Base-by-base conservation (phyloP, 2,797 vertebrate species). In the Philypnodon macrostomus region DNA sequence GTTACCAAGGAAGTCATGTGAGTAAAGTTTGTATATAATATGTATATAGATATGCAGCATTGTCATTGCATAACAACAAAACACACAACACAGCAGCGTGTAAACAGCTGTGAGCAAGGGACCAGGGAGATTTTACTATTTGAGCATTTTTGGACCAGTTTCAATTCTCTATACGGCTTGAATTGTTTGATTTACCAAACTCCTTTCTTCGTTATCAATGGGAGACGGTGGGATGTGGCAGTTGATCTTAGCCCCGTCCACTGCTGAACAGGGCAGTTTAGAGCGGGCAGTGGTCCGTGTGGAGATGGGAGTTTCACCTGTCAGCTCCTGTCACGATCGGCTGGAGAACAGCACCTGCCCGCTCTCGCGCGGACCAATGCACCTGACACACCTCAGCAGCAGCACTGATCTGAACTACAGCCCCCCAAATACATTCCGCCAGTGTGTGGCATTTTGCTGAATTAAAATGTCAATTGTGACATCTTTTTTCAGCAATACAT, bases 361-460 rank as follows among this genome's bases (percentile, higher is more conserved):
- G 15, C 39, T 32, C 36, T 50, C 39, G 39, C 48, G 58, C 34
- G 68, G 54, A 51, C 47, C 40, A 18, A 26, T 10, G 7, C 54
- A 36, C 53, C 53, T 62, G 62, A 73, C 59, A 67, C 63, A 72
- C 60, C 61, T 33, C 67, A 21, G 62, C 67, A 17, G 59, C 64
- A 50, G 38, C 59, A 72, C 52, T 77, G 60, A 80, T 84, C 56
- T 65, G 19, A 58, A 74, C 83, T 73, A 79, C 59, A 69, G 66
- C 40, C 44, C 8, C 2, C 13, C 2, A 23, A 23, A 23, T 23
- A 23, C 21, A 23, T 23, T 23, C 21, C 6, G 3, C 21, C 21
- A n/a, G n/a, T n/a, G n/a, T n/a, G n/a, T n/a, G n/a, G n/a, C n/a
- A n/a, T n/a, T n/a, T n/a, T n/a, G n/a, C n/a, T n/a, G n/a, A n/a